phyloP scores from a whole-genome alignment of 2,797 vertebrate species.

The Furcifer pardalis region DNA sequence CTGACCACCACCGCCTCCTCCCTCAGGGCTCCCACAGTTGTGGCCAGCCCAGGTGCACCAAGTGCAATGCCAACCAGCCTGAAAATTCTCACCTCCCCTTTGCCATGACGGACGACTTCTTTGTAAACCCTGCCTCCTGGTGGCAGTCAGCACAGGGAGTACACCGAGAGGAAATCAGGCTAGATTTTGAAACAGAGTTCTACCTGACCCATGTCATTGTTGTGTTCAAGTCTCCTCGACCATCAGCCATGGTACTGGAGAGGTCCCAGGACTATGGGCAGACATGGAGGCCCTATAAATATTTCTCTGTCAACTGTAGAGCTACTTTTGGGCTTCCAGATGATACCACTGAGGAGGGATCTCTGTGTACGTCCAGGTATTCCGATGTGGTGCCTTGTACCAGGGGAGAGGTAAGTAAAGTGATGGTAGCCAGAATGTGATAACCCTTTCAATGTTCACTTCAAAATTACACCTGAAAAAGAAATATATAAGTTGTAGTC shows the following conservation, averaged over 20 bases:
- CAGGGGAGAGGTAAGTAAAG: conserved; percentile 84
- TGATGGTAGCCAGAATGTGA: conserved; percentile 13
- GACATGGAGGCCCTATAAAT: conserved; percentile 85
- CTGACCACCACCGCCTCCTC: conserved; percentile 55
- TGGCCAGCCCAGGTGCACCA: conserved; percentile 67
- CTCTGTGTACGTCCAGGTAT: conserved; percentile 88
- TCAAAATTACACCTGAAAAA: neutral
- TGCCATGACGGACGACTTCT: conserved; percentile 87
- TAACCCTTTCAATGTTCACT: conserved; percentile 1
- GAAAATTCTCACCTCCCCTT: conserved; percentile 79
- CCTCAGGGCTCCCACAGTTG: conserved; percentile 41
- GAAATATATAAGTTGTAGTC: too few relatives aligned
- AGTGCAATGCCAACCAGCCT: conserved; percentile 73
- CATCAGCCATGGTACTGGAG: conserved; percentile 86
- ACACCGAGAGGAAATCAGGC: conserved; percentile 78
- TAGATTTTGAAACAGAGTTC: conserved; percentile 86
- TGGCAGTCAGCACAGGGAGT: conserved; percentile 82
- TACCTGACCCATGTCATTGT: conserved; percentile 86
- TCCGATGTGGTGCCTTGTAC: conserved; percentile 82
- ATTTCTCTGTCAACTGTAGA: conserved; percentile 87
- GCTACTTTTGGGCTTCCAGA: conserved; percentile 83
- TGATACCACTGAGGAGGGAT: conserved; percentile 77
- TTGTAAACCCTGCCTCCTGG: conserved; percentile 84
- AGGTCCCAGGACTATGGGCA: conserved; percentile 85
- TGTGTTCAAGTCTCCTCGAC: conserved; percentile 87